Evolutionary conservation across 2,797 vertebrate species (phyloP), one percentile per base, ranked within the genome.

Genomic region (Sphaeramia orbicularis): DNA sequence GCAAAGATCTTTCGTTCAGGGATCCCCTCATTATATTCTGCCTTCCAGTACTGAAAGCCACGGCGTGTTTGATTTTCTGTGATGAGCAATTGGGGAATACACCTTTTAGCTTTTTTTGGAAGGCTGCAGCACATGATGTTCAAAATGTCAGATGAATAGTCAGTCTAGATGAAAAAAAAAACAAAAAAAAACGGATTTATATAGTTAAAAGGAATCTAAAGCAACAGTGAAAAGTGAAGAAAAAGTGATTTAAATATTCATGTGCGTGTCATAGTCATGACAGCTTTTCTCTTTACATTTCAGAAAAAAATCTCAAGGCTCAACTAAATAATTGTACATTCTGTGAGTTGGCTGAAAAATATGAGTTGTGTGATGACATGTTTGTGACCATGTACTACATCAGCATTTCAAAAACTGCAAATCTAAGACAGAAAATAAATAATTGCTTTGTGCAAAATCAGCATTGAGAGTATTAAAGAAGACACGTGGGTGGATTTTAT

Each of bases 21-120:
- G 19, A 56, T 64, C 51, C 47, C 16, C 66, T 83, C 78, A 71
- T 87, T 88, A 87, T 73, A 83, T 76, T 78, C 50, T 76, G 58
- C 77, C 79, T 77, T 54, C 7, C 2, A 80, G 83, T 66, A 71
- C 15, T 53, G 52, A 71, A 70, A 87, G 48, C 74, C 77, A 59
- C 60, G 65, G 35, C 57, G 44, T 78, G 71, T 83, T 76, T 81
- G 71, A 76, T 69, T 85, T 72, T 72, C 63, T 65, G n/a, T 80
- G 75, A 77, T 74, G 64, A 83, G 64, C 83, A 70, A 76, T 87
- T 78, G 43, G 79, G 76, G 80, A 79, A 78, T 79, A 70, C 54
- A 84, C 72, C 57, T 80, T 82, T 74, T 58, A 60, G 51, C 49
- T 63, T 66, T 65, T 47, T 60, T 65, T 15, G 15, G 45, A 63